phyloP scores from a whole-genome alignment of 2,797 vertebrate species.

The Chloroceryle amazona region DNA sequence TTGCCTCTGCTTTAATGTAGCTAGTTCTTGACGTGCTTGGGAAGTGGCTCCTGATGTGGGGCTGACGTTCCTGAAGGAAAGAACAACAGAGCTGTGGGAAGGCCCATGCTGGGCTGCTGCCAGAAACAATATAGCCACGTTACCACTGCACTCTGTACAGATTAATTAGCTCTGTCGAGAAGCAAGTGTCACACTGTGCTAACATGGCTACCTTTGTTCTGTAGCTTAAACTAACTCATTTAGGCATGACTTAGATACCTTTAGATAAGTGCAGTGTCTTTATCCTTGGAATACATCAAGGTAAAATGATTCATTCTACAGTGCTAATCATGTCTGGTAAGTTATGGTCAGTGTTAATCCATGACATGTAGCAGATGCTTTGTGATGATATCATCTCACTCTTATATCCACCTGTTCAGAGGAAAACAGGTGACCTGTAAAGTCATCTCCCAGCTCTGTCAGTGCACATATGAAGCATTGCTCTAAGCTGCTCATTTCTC shows the following conservation, averaged over 20 bases:
- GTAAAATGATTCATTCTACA: neutral
- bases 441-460: neutral
- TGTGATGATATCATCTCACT: neutral
- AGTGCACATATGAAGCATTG: neutral
- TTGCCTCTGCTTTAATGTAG: neutral
- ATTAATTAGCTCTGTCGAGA: neutral
- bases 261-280: neutral
- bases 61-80: neutral
- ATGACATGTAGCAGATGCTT: neutral
- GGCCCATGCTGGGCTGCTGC: neutral
- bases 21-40: neutral
- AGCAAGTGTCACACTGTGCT: slow-evolving; percentile 11
- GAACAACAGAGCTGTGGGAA: neutral
- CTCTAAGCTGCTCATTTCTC: neutral
- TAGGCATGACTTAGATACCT: neutral
- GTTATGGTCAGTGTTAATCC: slow-evolving; percentile 43
- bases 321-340: slow-evolving; percentile 7
- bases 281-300: neutral
- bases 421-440: slow-evolving; percentile 22
- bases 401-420: slow-evolving; percentile 39
- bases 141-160: neutral
- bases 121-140: neutral
- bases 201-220: neutral
- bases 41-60: neutral
- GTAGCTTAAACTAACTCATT: neutral